Evolutionary conservation across 2,888 invertebrate genomes (phyloP).

Genomic region (Clanis bilineata): DNA sequence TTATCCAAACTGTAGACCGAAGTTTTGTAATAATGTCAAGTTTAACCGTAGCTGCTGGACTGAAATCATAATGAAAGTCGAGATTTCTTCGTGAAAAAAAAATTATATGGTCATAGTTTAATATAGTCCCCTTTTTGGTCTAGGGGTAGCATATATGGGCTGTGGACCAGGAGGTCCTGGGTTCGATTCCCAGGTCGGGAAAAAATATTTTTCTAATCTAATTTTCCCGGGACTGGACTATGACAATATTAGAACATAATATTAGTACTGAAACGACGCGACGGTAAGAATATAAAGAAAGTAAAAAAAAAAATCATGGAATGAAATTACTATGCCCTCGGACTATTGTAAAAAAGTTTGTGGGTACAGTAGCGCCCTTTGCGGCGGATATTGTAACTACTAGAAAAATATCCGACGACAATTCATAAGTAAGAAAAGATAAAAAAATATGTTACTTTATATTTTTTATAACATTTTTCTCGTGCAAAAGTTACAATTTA

Average conservation of each 20-base stretch:
- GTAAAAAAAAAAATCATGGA: conserved; percentile 2
- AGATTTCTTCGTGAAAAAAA: not conserved
- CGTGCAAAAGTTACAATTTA: not conserved
- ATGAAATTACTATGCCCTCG: not conserved
- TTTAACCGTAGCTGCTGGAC: not conserved
- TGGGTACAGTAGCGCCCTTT: not conserved
- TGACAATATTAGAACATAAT: not conserved
- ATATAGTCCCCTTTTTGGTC: too few species aligned
- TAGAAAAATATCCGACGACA: not conserved
- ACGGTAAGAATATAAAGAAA: not conserved
- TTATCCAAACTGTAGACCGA: not conserved
- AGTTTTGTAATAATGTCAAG: not conserved
- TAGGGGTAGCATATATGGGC: too few species aligned
- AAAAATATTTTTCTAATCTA: too few species aligned
- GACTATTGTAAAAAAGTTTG: not conserved
- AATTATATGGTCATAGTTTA: too few species aligned
- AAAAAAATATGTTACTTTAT: not conserved
- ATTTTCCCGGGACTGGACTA: too few species aligned
- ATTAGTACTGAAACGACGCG: not conserved
- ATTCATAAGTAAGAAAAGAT: too few species aligned
- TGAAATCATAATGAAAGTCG: not conserved
- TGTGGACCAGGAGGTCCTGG: too few species aligned
- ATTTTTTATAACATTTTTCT: not conserved
- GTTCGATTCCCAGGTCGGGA: too few species aligned
- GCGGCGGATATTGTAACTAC: not conserved